Evolutionary conservation across 1,140 invertebrate genomes (phyloP), one percentile per base, ranked within the genome.

Genomic region (Trichonephila clavata): DNA sequence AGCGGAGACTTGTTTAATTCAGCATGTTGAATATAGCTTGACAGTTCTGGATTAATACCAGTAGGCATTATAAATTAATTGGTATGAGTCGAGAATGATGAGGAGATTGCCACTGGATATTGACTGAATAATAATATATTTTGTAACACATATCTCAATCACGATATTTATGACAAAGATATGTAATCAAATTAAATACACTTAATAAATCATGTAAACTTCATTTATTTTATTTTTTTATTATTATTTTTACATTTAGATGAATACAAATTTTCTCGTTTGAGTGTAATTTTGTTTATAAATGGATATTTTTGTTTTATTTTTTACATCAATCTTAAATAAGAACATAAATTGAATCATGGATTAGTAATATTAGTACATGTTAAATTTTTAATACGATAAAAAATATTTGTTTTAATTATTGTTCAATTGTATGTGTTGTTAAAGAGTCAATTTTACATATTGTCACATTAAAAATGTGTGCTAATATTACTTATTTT

Each of bases 41-140:
- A 39, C 71, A 77, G 18, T 32, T 77, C 24, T 39, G 71, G 71
- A 39, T 77, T 77, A 39, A 77, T 77, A 77, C 39, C 71, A 77
- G 18, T 77, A 16, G 27, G 32, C 71, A 32, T 39, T 77, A 77
- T 77, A 77, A 77, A 77, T 77, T 77, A 77, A 77, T 77, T 77
- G 71, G 71, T 39, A 32, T 5, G 6, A 16, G 71, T 77, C 21
- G 61, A 77, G 71, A 20, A 32, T 32, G 27, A 32, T 77, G 24
- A 32, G 27, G 71, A 27, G 32, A 39, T 77, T 24, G 24, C 71
- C 16, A 27, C 13, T 3, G 27, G 71, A 77, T 77, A 77, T 77
- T 77, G 71, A 77, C 32, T 39, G 71, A 39, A 32, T 77, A 18
- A 27, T 77, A 77, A 20, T 77, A 39, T 14, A 77, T 39, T 39